Base-by-base conservation (phyloP, 2,888 invertebrate species). In the Syrphus vitripennis region DNA sequence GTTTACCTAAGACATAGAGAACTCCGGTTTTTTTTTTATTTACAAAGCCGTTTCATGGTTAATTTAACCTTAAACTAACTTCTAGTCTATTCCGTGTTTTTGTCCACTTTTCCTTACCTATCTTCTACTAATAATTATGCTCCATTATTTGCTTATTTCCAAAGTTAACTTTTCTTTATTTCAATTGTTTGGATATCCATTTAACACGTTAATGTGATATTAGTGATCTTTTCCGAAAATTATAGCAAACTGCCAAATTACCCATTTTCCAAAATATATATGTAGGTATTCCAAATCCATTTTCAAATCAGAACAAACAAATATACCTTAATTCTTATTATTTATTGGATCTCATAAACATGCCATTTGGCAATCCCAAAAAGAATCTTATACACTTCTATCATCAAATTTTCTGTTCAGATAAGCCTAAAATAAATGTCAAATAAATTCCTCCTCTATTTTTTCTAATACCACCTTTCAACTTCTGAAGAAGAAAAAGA, bases 281-380 rank as follows among this genome's bases (percentile, higher is more conserved):
- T 42, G 6, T 6, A 34, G 12, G 34, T 10, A 34, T 34, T 34
- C 34, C 1, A n/a, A 24, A 16, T 4, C 24, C 10, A 16, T 16
- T 53, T 67, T 57, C 57, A 50, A 67, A 70, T 50, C 40, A 50
- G 70, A 77, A 65, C 9, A 31, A 14, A 16, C 12, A 34, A 34
- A 34, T 16, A 21, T 5, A 40, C 10, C 7, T 34, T 19, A 45
- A 61, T 61, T 40, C 37, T 37, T 9, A 21, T 37, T 61, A 63
- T 45, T 31, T 45, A 31, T 65, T 65, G 29, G 29, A 31, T 31
- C 63, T 12, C 12, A 65, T 65, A 26, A 65, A 65, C 45, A 65
- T 45, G 65, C 19, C 19, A 65, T 31, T 45, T 45, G 12, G 24
- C 19, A 26, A 48, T 40, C 48, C 63, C 37, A 50, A 50, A 50